These are phyloP conservation scores for Ophioderma brevispina DNA, from an alignment of 35 echinoderm and acorn worm genomes.

Conservation along the genomic window DNA sequence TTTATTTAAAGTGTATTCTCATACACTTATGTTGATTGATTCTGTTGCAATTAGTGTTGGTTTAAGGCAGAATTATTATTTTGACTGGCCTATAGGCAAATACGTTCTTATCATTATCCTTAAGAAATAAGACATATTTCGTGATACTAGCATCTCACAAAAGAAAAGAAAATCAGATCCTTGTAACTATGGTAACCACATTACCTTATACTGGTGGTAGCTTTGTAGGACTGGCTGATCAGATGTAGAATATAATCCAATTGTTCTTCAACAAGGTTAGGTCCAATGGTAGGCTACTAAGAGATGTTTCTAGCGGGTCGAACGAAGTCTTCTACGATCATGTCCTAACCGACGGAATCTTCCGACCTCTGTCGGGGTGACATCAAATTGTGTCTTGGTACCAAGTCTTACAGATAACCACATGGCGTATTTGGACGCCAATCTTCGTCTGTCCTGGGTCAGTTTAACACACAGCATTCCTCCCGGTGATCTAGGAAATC, in stretches of 20 bases:
- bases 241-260: neutral
- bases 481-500: neutral
- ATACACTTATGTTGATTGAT: too few relatives aligned
- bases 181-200: too few relatives aligned
- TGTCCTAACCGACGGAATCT: neutral
- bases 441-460: neutral
- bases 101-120: too few relatives aligned
- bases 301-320: neutral
- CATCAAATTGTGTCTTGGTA: neutral
- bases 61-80: too few relatives aligned
- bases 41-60: too few relatives aligned
- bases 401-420: neutral
- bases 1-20: too few relatives aligned
- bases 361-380: neutral
- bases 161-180: too few relatives aligned
- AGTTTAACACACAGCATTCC: neutral
- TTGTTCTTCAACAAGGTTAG: neutral
- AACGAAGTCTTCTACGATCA: neutral
- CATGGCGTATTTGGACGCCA: neutral
- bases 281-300: neutral
- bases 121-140: too few relatives aligned
- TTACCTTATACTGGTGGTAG: constrained; percentile 1
- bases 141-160: too few relatives aligned
- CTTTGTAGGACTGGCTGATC: neutral
- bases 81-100: too few relatives aligned